Base-by-base conservation (phyloP, 2,113 vertebrate genomes). In the Chlamydotis undulata region DNA sequence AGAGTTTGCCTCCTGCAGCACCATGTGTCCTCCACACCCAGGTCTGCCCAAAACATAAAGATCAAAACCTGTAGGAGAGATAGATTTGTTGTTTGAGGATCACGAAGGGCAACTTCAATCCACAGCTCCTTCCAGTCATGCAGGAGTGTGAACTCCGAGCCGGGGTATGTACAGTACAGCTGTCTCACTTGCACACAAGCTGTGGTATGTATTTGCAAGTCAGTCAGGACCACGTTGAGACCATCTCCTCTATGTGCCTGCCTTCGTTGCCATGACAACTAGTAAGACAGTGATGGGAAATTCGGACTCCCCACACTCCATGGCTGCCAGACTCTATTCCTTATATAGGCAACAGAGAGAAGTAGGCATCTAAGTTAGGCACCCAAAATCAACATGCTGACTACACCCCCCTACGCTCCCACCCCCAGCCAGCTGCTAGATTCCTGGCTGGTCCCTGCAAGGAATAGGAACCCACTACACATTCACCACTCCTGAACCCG, bases 241-340 rank as follows among this genome's bases (percentile, higher is more conserved):
- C 80, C 93, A 81, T 83, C 71, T 96, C 69, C 74, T 82, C 61
- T 71, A 94, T 93, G 65, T 91, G 89, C 91, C 70, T 96, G 89
- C 89, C 39, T 89, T 79, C 0, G 65, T 96, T 93, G 63, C 81
- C 78, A 89, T 95, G 84, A 73, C 96, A 93, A 96, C 95, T 28
- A 59, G 69, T 79, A 89, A 94, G 89, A 73, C 70, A 91, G 91
- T 91, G 91, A 96, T 93, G 93, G 95, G 94, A 84, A 93, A 96
- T 61, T 89, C 49, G 2, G 74, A 81, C 93, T 96, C 94, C 95
- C 96, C 93, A 96, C 74, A 35, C 91, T 94, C 81, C 26, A 0
- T 5, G 80, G 33, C 59, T 96, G 93, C 91, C 96, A 96, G 95
- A 96, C 94, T 96, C 84, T 50, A 60, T 73, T 96, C 96, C 95